A percentile compares a stretch with the other conserved stretches of the same genome.
phyloP scores from a whole-genome alignment of 2,113 vertebrate genomes.

The Steatornis caripensis region DNA sequence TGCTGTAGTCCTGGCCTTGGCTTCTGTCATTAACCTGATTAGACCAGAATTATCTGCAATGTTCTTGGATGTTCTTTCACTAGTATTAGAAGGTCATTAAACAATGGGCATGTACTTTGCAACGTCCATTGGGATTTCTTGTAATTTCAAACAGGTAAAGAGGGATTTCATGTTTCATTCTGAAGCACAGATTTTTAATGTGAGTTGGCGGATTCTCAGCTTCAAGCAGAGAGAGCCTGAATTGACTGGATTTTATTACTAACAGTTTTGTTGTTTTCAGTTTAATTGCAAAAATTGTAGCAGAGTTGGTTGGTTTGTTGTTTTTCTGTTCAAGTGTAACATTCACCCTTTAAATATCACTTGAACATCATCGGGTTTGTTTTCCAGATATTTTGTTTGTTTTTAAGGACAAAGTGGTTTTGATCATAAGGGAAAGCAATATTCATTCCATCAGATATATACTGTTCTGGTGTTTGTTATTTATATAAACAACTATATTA shows the following conservation, averaged over 20 bases:
- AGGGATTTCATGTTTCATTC: slow-evolving; percentile 29
- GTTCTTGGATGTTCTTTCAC: slow-evolving; percentile 42
- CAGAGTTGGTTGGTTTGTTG: neutral
- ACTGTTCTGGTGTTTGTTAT: neutral
- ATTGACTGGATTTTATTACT: neutral
- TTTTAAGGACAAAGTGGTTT: neutral
- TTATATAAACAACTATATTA: neutral
- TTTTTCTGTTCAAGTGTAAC: neutral
- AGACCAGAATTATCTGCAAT: slow-evolving; percentile 24
- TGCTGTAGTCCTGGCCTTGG: slow-evolving; percentile 40
- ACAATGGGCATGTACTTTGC: neutral
- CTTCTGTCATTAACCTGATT: slow-evolving; percentile 43
- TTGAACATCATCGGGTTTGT: neutral
- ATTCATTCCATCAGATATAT: slow-evolving; percentile 29
- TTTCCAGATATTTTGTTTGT: neutral
- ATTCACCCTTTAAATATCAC: neutral
- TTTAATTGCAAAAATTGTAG: neutral
- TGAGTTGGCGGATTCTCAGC: neutral
- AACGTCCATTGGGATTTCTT: neutral
- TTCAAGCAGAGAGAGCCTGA: neutral
- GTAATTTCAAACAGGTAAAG: slow-evolving; percentile 33
- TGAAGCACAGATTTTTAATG: slow-evolving; percentile 20
- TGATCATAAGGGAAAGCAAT: neutral
- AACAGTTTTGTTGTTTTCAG: neutral
- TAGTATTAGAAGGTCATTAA: slow-evolving; percentile 48